A percentile compares a stretch with the other conserved stretches of the same genome.
Evolutionary conservation across 2,797 vertebrate species (phyloP).

Genomic region (Gastrophryne carolinensis): DNA sequence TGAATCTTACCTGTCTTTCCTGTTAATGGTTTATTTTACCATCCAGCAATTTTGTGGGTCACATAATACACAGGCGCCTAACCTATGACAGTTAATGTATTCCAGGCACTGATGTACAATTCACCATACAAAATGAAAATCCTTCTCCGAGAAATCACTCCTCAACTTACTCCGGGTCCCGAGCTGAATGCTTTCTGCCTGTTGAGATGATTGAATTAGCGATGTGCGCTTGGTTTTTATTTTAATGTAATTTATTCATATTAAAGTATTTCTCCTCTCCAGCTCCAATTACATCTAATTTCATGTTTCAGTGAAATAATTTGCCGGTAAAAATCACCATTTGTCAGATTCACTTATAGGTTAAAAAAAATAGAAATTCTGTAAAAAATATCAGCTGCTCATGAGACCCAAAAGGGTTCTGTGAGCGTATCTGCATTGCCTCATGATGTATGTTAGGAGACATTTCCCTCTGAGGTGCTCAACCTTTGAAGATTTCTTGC

Average conservation of each 20-base stretch:
- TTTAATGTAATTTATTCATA: neutral
- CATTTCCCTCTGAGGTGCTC: no score
- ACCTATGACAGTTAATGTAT: neutral
- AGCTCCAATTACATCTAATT: neutral
- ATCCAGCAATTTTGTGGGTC: no score
- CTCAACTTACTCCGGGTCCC: neutral
- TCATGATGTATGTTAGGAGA: no score
- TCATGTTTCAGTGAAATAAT: neutral
- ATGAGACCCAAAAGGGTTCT: no score
- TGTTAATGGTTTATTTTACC: no score
- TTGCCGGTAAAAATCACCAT: neutral
- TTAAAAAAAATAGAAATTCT: neutral
- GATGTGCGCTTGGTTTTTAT: neutral
- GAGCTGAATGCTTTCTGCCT: neutral
- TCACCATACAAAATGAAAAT: neutral
- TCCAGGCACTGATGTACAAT: neutral
- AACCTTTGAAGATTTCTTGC: no score
- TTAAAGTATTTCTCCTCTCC: neutral
- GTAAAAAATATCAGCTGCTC: no score
- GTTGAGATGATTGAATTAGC: neutral
- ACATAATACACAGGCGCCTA: no score
- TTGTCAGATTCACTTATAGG: neutral
- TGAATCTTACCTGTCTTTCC: no score
- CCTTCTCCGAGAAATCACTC: neutral
- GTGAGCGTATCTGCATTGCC: no score